Evolutionary conservation across 1,140 invertebrate species (phyloP).

Genomic region (Hypothenemus hampei): DNA sequence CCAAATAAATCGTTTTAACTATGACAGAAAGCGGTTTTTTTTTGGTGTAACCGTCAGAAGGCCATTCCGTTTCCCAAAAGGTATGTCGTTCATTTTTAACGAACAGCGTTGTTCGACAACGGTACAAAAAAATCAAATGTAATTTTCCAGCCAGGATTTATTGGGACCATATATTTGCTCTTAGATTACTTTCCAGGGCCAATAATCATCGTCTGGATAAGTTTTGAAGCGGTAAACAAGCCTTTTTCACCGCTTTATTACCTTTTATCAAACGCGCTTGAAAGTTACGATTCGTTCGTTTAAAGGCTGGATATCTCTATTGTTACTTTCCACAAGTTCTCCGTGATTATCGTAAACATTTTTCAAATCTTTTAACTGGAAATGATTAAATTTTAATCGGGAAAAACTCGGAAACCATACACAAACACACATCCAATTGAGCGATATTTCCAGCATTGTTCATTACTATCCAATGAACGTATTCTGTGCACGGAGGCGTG

Average conservation of each 20-base stretch:
- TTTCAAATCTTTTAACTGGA: background rate
- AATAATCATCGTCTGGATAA: background rate
- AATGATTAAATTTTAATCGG: background rate
- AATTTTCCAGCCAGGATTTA: no score
- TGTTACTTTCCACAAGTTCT: background rate
- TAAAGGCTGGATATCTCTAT: background rate
- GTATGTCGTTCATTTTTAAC: no score
- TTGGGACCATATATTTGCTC: background rate
- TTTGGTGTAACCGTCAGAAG: no score
- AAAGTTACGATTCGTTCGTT: background rate
- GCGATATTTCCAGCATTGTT: conserved; percentile 1
- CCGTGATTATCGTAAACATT: background rate
- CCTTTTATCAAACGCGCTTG: background rate
- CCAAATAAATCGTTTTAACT: no score
- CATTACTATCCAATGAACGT: conserved; percentile 5
- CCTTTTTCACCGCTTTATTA: background rate
- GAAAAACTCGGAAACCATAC: background rate
- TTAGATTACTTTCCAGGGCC: background rate
- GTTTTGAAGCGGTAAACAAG: background rate
- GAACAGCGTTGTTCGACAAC: no score
- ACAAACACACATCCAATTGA: background rate
- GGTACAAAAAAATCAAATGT: no score
- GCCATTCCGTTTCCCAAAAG: no score
- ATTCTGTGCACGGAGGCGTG: conserved; percentile 1
- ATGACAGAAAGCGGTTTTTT: no score